phyloP scores from a whole-genome alignment of 1,140 invertebrate species.

The Apocrypta bakeri region DNA sequence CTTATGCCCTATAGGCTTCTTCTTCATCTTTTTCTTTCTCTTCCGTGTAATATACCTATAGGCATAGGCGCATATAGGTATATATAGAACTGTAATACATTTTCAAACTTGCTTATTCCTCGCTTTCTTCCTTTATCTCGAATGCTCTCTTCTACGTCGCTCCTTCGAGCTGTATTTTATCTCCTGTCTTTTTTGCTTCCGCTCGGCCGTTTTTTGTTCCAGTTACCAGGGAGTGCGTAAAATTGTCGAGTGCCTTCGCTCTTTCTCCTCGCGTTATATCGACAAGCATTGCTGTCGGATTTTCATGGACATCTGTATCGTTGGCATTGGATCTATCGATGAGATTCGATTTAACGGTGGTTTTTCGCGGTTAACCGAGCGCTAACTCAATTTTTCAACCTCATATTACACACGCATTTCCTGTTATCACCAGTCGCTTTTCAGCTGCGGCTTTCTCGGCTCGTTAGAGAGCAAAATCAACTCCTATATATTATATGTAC shows the following conservation, averaged over 20 bases:
- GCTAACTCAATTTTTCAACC: background rate
- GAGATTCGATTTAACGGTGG: background rate
- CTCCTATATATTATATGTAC: no score
- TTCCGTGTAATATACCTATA: no score
- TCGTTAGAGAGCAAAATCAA: background rate
- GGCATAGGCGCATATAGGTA: no score
- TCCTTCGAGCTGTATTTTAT: background rate
- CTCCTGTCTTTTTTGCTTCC: background rate
- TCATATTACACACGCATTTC: background rate
- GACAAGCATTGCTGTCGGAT: no score
- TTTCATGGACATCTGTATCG: no score
- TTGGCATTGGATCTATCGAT: background rate
- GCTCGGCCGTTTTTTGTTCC: constrained; percentile 1
- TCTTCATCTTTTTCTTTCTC: constrained; percentile 16
- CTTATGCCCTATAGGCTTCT: no score
- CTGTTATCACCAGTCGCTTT: no score
- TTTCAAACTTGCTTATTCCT: background rate
- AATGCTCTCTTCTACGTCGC: background rate
- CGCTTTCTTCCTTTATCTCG: constrained; percentile 9
- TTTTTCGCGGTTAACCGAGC: background rate
- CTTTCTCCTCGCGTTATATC: no score
- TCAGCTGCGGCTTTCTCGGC: background rate
- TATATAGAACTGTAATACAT: no score
- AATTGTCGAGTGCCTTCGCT: background rate
- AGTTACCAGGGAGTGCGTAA: constrained; percentile 1